Conservation (phyloP, 2,888 invertebrate species). For the Pristionchus japonicus region DNA sequence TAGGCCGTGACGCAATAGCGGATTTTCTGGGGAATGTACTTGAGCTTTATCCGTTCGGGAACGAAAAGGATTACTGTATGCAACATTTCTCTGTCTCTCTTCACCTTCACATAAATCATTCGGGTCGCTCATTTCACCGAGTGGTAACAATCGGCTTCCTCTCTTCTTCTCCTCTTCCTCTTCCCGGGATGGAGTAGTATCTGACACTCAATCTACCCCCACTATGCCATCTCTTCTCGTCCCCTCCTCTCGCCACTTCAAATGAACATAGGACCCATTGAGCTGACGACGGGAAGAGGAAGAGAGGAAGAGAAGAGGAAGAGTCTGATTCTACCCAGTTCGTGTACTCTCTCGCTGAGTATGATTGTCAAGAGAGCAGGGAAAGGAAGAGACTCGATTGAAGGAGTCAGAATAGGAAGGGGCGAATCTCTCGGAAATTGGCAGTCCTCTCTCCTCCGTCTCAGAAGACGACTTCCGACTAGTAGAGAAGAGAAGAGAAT, state of each 20-base stretch:
- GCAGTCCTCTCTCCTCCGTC: slow-evolving; percentile 34
- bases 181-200: neutral
- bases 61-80: neutral
- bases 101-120: neutral
- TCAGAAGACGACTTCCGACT: slow-evolving; percentile 25
- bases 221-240: slow-evolving; percentile 13
- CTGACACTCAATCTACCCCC: slow-evolving; percentile 39
- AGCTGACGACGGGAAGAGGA: neutral
- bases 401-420: slow-evolving; percentile 22
- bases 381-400: too few relatives aligned
- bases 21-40: too few relatives aligned
- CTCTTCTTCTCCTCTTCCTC: neutral
- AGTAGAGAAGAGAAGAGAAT: neutral
- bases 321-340: too few relatives aligned
- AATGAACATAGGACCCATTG: slow-evolving; percentile 45
- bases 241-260: slow-evolving; percentile 35
- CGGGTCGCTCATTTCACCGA: neutral
- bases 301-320: neutral
- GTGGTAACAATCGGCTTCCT: neutral
- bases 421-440: slow-evolving; percentile 43
- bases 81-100: neutral
- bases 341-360: too few relatives aligned
- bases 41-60: neutral
- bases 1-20: neutral
- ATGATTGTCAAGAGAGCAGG: too few relatives aligned